Percentiles rank a stretch among this genome's conserved stretches.
These are phyloP conservation scores for Tychaedon coryphoeus DNA, from an alignment of 2,113 vertebrate species.

Conservation along the genomic window DNA sequence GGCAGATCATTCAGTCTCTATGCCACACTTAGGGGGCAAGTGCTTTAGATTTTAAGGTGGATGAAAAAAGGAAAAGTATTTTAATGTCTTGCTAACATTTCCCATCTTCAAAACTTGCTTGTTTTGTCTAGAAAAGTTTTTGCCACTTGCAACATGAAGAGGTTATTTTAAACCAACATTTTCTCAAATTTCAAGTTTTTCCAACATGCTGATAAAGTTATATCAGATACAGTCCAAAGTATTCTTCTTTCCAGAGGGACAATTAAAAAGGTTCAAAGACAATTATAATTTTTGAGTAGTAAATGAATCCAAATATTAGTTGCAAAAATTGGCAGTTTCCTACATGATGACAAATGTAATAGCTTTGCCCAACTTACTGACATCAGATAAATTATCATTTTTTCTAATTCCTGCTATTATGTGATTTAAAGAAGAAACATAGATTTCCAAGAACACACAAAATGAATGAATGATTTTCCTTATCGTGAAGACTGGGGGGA, in stretches of 20 bases:
- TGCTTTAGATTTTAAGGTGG: neutral
- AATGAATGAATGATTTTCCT: conserved; percentile 38
- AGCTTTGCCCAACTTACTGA: conserved; percentile 8
- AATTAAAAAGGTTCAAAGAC: neutral
- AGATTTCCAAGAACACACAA: conserved; percentile 15
- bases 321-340: conserved; percentile 20
- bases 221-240: neutral
- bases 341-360: conserved; percentile 6
- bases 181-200: neutral
- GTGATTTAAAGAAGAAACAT: conserved; percentile 29
- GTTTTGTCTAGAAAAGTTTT: neutral
- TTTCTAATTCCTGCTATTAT: conserved; percentile 11
- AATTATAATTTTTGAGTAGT: neutral
- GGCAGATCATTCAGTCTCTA: neutral
- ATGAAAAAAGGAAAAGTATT: neutral
- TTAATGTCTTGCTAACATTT: neutral
- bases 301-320: neutral
- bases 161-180: neutral
- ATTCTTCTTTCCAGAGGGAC: neutral
- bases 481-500: neutral
- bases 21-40: neutral
- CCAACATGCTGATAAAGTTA: neutral
- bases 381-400: conserved; percentile 38
- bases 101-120: neutral
- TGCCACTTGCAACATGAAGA: neutral